Percentiles rank a stretch among this genome's conserved stretches.
Evolutionary conservation across 92 coral and sea anemone species (phyloP).

Genomic region (Epizoanthus scotinus): DNA sequence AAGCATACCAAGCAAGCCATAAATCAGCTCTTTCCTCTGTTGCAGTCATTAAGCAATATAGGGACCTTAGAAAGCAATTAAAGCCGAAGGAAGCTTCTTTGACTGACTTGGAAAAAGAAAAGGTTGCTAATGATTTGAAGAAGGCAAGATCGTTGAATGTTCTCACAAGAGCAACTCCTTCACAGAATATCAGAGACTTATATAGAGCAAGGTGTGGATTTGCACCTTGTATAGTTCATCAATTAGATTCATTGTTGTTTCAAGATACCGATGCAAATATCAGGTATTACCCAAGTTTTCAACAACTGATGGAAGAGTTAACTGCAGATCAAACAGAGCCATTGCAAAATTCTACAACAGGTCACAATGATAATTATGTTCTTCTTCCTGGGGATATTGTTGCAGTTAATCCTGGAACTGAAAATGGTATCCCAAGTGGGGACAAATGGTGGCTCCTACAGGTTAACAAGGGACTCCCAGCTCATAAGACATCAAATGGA

Average conservation of each 20-base stretch:
- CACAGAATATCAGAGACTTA: conserved; percentile 44
- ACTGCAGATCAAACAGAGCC: conserved; percentile 4
- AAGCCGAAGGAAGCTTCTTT: neutral
- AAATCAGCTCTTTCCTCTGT: conserved; percentile 41
- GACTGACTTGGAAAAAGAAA: neutral
- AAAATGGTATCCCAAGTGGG: conserved; percentile 42
- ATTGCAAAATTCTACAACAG: neutral
- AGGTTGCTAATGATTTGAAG: no score
- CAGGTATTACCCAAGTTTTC: conserved; percentile 45
- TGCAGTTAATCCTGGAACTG: conserved; percentile 57
- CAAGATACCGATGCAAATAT: conserved; percentile 20
- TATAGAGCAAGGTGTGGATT: conserved; percentile 54
- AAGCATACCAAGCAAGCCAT: conserved; percentile 61
- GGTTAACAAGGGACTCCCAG: conserved; percentile 40
- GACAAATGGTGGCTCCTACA: conserved; percentile 58
- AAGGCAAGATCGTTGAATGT: no score
- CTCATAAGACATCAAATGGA: conserved; percentile 25
- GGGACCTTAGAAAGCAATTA: conserved; percentile 7
- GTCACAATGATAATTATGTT: neutral
- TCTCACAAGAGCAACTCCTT: conserved; percentile 45
- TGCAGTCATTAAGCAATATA: conserved; percentile 18
- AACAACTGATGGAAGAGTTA: conserved; percentile 45
- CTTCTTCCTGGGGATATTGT: conserved; percentile 57
- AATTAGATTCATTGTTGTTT: conserved; percentile 40
- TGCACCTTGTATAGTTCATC: conserved; percentile 47